phyloP scores from a whole-genome alignment of 2,888 invertebrate species.

The Leptinotarsa rubiginosa region DNA sequence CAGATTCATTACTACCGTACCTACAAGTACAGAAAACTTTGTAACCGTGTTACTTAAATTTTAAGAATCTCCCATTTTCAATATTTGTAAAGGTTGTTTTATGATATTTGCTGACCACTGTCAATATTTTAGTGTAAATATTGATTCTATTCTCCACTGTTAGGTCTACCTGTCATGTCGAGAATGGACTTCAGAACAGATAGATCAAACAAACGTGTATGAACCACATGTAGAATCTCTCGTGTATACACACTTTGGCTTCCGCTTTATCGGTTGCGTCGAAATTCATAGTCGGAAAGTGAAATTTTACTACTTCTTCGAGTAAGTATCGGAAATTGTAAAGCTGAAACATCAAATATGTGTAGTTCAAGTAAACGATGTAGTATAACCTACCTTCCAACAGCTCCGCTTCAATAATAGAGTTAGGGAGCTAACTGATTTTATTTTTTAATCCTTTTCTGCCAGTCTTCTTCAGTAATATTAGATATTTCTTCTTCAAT shows the following conservation, averaged over 20 bases:
- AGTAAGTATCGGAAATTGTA: not conserved
- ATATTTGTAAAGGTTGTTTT: constrained; percentile 54
- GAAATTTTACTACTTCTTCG: not conserved
- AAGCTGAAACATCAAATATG: not conserved
- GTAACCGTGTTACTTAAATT: constrained; percentile 41
- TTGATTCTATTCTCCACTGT: constrained; percentile 56
- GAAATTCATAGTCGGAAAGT: not conserved
- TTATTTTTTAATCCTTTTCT: too few relatives aligned
- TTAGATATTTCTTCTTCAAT: too few relatives aligned
- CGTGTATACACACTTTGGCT: constrained; percentile 12
- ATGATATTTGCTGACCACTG: constrained; percentile 57
- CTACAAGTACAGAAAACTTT: not conserved
- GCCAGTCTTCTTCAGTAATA: too few relatives aligned
- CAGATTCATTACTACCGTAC: not conserved
- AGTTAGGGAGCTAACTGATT: too few relatives aligned
- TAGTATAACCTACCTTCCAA: too few relatives aligned
- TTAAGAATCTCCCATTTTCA: constrained; percentile 47
- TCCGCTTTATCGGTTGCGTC: not conserved
- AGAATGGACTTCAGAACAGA: constrained; percentile 44
- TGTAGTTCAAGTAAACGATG: too few relatives aligned
- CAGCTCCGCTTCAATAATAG: too few relatives aligned
- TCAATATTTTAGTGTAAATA: constrained; percentile 55
- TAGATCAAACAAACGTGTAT: constrained; percentile 41
- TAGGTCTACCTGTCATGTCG: constrained; percentile 52
- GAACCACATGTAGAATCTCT: constrained; percentile 16